Percentiles rank a stretch among this genome's conserved stretches.
Conservation (phyloP, 30 jellyfish, hydroid and myxozoan species). For the Aurelia sp. region DNA sequence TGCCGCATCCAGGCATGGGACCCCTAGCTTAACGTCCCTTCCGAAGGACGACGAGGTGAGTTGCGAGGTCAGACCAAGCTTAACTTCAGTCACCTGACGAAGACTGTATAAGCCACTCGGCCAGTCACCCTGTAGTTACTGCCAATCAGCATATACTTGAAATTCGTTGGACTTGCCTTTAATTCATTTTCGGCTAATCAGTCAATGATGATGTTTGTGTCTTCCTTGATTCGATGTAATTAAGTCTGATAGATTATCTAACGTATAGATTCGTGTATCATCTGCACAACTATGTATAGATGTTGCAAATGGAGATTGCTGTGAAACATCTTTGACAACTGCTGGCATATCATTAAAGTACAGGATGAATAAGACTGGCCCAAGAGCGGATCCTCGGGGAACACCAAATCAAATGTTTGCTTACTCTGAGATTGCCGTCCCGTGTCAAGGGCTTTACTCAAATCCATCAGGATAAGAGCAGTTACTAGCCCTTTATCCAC, state of each 20-base stretch:
- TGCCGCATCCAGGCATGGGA: too few species aligned
- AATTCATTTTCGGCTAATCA: slow-evolving; percentile 38
- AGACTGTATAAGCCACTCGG: too few species aligned
- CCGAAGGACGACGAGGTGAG: too few species aligned
- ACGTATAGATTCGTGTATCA: slow-evolving; percentile 38
- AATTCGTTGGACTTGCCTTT: slow-evolving; percentile 33
- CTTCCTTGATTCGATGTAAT: slow-evolving; percentile 38
- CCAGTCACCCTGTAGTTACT: too few species aligned
- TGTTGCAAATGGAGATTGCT: slow-evolving; percentile 33
- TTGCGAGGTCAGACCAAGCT: too few species aligned
- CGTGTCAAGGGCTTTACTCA: too few species aligned
- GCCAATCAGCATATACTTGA: slow-evolving; percentile 18
- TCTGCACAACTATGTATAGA: slow-evolving; percentile 5
- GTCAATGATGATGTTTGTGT: slow-evolving; percentile 55
- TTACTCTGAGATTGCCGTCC: slow-evolving; percentile 30
- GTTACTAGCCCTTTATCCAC: too few species aligned
- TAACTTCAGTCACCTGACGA: too few species aligned
- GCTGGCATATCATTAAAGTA: slow-evolving; percentile 18
- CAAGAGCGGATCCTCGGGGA: slow-evolving; percentile 35
- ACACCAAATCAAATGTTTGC: slow-evolving; percentile 36
- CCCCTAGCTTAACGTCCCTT: too few species aligned
- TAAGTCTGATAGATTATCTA: slow-evolving; percentile 47
- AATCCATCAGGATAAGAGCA: too few species aligned
- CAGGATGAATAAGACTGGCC: slow-evolving; percentile 37
- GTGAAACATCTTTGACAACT: background rate